Base-by-base conservation (phyloP, 2,797 vertebrate species). In the Dendrocincla tyrannina region DNA sequence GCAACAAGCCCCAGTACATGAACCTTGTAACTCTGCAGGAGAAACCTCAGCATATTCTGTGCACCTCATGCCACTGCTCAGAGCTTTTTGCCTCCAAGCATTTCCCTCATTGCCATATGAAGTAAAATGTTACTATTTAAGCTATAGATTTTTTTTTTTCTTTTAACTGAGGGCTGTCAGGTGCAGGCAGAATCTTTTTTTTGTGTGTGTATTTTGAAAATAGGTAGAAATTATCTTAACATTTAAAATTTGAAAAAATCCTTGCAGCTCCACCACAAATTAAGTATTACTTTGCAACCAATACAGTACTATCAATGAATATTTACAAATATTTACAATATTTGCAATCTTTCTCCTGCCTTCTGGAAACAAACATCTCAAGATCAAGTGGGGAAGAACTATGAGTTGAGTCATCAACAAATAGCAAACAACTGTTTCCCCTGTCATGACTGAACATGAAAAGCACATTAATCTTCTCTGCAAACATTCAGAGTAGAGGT, bases 1-100 rank as follows among this genome's bases (percentile, higher is more conserved):
- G 24, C 37, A 60, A 8, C 10, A 49, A 60, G 5, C 4, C 6
- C 22, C 59, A 66, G 50, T 2, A 14, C 12, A 2, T 0, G 10
- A 44, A 20, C 9, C 3, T 11, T 23, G 9, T 4, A 32, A 70
- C 7, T 2, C 64, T 41, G 11, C 2, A 42, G 18, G 33, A 44
- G 13, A 56, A n/a, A 44, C 1, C 16, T 33, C 62, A 32, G 28
- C 0, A 0, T 23, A 11, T 2, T 35, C n/a, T 50, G 35, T 8
- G 18, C 2, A 3, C 19, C 39, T 30, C 32, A 1, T 2, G 18
- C 4, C 50, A 27, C 17, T 17, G 22, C 84, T 56, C 15, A 60
- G 41, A 30, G 50, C 14, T 42, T 89, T 60, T 30, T 46, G 11
- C 5, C 17, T 35, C 17, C 4, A 27, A 84, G 6, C 7, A 53